These are phyloP conservation scores for Osedax frankpressi DNA, from an alignment of 2,888 invertebrate species.

Conservation along the genomic window DNA sequence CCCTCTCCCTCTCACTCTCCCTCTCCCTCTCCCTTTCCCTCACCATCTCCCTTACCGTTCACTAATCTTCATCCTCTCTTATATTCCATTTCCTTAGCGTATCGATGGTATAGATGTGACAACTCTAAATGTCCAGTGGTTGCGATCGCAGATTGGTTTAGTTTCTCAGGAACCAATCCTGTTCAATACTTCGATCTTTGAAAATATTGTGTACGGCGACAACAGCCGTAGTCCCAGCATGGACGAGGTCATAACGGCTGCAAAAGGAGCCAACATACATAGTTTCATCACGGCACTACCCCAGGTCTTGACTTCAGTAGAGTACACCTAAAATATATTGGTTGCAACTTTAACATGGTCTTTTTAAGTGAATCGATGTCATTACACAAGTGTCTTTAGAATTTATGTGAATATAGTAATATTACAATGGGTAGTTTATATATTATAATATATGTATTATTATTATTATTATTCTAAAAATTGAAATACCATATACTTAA, in stretches of 20 bases:
- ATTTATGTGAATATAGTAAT: no score
- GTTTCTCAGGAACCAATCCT: constrained; percentile 84
- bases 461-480: no score
- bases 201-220: constrained; percentile 85
- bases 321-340: no score
- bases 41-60: no score
- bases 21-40: neutral
- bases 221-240: constrained; percentile 56
- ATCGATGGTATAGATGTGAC: constrained; percentile 48
- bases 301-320: no score
- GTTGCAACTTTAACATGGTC: no score
- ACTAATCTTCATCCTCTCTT: neutral
- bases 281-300: constrained; percentile 67
- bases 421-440: no score
- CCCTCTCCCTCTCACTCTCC: neutral
- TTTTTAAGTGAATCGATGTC: no score
- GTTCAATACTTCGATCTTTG: constrained; percentile 72
- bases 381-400: no score
- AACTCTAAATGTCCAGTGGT: constrained; percentile 49
- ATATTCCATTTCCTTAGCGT: constrained; percentile 21
- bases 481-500: no score
- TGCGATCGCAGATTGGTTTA: constrained; percentile 69
- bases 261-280: constrained; percentile 71
- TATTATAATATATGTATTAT: no score
- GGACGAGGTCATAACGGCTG: constrained; percentile 60